These are phyloP conservation scores for Emydocephalus ijimae DNA, from an alignment of 2,113 vertebrate genomes.

Conservation along the genomic window DNA sequence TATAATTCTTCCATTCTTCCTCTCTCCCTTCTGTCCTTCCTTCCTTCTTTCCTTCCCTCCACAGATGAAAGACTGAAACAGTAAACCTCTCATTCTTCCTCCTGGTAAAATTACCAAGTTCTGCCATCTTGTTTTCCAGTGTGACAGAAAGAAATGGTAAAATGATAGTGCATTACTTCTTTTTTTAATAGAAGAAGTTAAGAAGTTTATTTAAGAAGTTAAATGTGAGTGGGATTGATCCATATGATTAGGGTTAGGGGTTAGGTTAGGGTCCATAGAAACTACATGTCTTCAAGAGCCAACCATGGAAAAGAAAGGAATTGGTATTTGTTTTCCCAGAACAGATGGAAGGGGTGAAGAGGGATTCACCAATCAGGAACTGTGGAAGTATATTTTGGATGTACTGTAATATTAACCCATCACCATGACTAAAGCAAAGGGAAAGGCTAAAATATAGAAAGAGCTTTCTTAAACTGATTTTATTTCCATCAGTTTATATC, in stretches of 20 bases:
- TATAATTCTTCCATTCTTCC: not conserved
- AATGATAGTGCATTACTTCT: not conserved
- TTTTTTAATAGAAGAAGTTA: not conserved
- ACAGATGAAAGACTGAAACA: not conserved
- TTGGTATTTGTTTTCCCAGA: not conserved
- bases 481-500: not conserved
- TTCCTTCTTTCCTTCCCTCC: not conserved
- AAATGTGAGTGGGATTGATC: not conserved
- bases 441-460: not conserved
- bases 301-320: not conserved
- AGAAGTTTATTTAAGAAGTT: not conserved
- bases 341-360: not conserved
- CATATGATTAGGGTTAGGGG: not conserved
- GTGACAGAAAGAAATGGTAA: not conserved
- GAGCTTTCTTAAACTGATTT: not conserved
- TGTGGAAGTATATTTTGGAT: not conserved
- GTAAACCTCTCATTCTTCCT: not conserved
- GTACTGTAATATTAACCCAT: no score
- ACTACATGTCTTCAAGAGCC: not conserved
- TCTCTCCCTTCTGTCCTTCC: not conserved
- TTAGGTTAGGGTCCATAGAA: not conserved
- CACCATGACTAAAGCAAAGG: no score
- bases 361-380: not conserved
- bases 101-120: not conserved
- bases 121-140: not conserved